phyloP scores from a whole-genome alignment of 2,888 invertebrate genomes.

The Drosophila differens region DNA sequence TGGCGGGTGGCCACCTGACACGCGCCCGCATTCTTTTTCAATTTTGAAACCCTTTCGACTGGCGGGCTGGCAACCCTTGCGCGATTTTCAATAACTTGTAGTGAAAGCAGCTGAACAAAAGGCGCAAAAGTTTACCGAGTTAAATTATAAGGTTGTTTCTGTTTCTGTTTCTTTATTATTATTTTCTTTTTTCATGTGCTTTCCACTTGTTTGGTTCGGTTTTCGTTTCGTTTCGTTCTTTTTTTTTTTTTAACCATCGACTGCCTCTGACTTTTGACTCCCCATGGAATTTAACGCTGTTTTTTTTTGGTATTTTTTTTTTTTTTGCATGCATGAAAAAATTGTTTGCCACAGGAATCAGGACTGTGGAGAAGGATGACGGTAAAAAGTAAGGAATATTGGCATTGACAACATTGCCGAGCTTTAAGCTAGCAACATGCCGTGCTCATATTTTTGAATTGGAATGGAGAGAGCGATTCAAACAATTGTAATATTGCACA shows the following conservation, averaged over 20 bases:
- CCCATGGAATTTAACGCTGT: constrained; percentile 66
- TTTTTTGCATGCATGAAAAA: constrained; percentile 71
- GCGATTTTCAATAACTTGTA: constrained; percentile 78
- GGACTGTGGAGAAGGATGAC: constrained; percentile 15
- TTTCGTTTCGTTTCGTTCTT: constrained; percentile 13
- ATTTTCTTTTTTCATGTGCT: constrained; percentile 21
- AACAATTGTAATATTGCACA: not conserved
- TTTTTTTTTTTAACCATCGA: constrained; percentile 32
- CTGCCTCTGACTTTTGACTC: constrained; percentile 67
- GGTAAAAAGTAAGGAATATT: constrained; percentile 30
- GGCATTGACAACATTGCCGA: constrained; percentile 50
- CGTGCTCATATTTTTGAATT: constrained; percentile 1
- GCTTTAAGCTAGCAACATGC: constrained; percentile 31
- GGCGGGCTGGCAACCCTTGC: constrained; percentile 62
- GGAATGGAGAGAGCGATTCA: not conserved
- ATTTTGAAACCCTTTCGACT: constrained; percentile 72
- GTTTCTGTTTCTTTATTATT: constrained; percentile 46
- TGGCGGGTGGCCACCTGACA: constrained; percentile 60
- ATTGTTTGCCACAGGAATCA: constrained; percentile 30
- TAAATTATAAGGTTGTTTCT: constrained; percentile 77
- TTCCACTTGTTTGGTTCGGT: constrained; percentile 23
- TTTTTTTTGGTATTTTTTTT: constrained; percentile 51
- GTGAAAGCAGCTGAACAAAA: constrained; percentile 72
- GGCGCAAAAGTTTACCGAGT: constrained; percentile 77
- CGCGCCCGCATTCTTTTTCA: constrained; percentile 72